A percentile compares a stretch with the other conserved stretches of the same genome.
Conservation (phyloP, 2,113 vertebrate genomes). For the Odontesthes bonariensis region DNA sequence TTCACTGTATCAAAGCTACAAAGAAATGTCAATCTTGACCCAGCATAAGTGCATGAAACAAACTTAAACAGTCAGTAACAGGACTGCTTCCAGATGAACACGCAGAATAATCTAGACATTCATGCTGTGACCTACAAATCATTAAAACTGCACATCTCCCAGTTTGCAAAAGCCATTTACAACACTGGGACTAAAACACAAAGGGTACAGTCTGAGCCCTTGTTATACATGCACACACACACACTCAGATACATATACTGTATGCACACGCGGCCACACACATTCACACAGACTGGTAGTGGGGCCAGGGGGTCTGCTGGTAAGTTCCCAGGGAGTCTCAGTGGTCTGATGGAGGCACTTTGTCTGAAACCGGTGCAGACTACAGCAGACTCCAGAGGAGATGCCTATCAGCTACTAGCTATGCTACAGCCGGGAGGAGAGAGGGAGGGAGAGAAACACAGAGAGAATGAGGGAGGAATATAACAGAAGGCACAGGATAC, state of each 20-base stretch:
- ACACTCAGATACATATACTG: constrained; percentile 7
- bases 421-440: constrained; percentile 75
- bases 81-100: constrained; percentile 36
- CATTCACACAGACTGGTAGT: constrained; percentile 42
- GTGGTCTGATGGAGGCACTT: constrained; percentile 84
- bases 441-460: constrained; percentile 39
- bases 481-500: constrained; percentile 45
- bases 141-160: constrained; percentile 33
- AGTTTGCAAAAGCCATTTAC: constrained; percentile 72
- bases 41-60: constrained; percentile 24
- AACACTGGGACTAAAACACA: constrained; percentile 53
- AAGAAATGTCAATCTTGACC: constrained; percentile 52
- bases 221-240: constrained; percentile 24
- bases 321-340: constrained; percentile 84
- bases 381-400: constrained; percentile 85
- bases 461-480: constrained; percentile 34
- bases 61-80: constrained; percentile 44
- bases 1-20: constrained; percentile 31
- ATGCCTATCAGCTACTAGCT: constrained; percentile 85
- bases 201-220: constrained; percentile 63
- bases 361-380: constrained; percentile 85
- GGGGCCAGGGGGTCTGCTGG: constrained; percentile 78
- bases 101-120: constrained; percentile 51
- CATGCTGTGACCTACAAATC: constrained; percentile 42
- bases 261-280: constrained; percentile 29